Evolutionary conservation across 2,888 invertebrate genomes (phyloP), one percentile per base, ranked within the genome.

Genomic region (Anoplius nigerrimus): DNA sequence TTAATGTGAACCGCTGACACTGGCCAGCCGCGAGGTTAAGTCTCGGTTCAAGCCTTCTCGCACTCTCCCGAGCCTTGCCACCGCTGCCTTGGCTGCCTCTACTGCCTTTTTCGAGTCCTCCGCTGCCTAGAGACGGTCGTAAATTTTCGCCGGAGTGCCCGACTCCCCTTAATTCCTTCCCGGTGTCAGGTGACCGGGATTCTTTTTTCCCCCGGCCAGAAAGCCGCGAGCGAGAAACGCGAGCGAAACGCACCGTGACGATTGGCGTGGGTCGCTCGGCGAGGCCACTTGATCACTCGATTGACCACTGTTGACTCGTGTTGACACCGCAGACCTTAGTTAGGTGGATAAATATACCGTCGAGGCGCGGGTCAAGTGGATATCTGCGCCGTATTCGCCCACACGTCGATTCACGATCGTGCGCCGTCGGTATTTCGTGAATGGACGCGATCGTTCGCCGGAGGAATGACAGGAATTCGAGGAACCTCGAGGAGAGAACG

Each of bases 221-320:
- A 56, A 46, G 27, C 0, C 42, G n/a, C 16, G 22, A 45, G 42
- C 27, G 16, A 64, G 69, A 54, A 60, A 69, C 45, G 62, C 42
- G 20, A 72, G 54, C 57, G 56, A 69, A 48, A 52, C 62, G 62
- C 46, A 34, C 34, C 34, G 60, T 43, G 71, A 72, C 66, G 79
- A 78, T 78, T 81, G 81, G 86, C 84, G 87, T 86, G 82, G 85
- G 88, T 83, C 78, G 85, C 34, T 34, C 11, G 34, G 34, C 79
- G 77, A 79, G 82, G 84, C 81, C 83, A 83, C 83, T 86, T 86
- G 85, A 87, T 88, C 84, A 86, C 87, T 88, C 87, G 34, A 88
- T 88, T 87, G 88, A 87, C 87, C 87, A 87, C 86, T 88, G 88
- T 87, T 88, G 88, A 88, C 88, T 88, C 80, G 86, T 87, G 88